Evolutionary conservation across 2,113 vertebrate species (phyloP), one percentile per base, ranked within the genome.

Genomic region (Phrynosoma platyrhinos): DNA sequence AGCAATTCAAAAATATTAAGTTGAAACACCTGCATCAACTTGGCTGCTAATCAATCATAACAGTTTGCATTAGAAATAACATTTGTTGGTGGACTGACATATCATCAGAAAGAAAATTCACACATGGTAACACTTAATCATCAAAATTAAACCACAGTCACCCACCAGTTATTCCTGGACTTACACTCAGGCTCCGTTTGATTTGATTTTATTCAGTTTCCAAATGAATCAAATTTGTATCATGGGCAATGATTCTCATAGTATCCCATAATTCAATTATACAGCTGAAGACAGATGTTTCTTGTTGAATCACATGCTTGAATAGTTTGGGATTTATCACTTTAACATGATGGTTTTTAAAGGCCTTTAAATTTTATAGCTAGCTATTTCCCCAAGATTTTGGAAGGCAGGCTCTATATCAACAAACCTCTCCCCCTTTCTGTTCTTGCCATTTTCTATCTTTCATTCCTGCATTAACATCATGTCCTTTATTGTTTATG

Each of bases 211-310:
- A 86, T 81, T 9, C 42, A 7, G 55, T 55, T 32, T 90, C 91
- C 90, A 88, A 82, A 87, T 72, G 77, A 87, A 84, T 53, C 78
- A 36, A 78, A 87, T 40, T 53, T 71, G 27, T 53, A 78, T 86
- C 85, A 83, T 0, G 0, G 36, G 55, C 77, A 84, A 0, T 3
- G 85, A 76, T 36, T 69, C 79, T 83, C 1, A 0, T 72, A 74
- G 84, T 77, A 90, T 82, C 62, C 69, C 82, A 47, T 81, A 90
- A 94, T 88, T 90, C 86, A 87, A 89, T 86, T 71, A 81, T 9
- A 78, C 52, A 83, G 62, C 62, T 83, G 62, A 20, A 81, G 82
- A 83, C 79, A 94, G 84, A 87, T 62, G 36, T 13, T 86, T 76
- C 82, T 10, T 89, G 72, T 52, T 78, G 53, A 90, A 78, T 42